These are phyloP conservation scores for Pampus argenteus DNA, from an alignment of 2,797 vertebrate genomes.

Conservation along the genomic window DNA sequence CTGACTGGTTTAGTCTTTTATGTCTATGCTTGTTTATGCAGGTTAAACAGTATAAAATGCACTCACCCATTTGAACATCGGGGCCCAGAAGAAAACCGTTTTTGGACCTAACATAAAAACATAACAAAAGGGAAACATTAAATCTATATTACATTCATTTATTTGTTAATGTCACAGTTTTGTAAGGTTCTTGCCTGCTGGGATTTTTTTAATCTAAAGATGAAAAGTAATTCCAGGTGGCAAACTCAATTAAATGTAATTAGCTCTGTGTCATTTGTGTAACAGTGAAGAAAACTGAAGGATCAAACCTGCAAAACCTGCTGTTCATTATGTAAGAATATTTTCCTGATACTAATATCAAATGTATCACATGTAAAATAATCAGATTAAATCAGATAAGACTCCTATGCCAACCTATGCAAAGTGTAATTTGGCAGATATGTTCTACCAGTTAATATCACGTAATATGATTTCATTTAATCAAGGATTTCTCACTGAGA, in stretches of 20 bases:
- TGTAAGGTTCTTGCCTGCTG: neutral
- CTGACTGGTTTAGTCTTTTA: neutral
- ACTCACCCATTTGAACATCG: constrained; percentile 98
- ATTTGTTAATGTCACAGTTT: neutral
- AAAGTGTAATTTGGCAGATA: neutral
- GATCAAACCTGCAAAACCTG: neutral
- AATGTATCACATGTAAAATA: neutral
- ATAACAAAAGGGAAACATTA: constrained; percentile 16
- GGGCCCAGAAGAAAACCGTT: constrained; percentile 99
- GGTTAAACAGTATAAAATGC: neutral
- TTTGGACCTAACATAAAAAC: constrained; percentile 88
- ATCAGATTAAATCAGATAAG: neutral
- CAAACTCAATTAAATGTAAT: too few species aligned
- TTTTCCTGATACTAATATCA: neutral
- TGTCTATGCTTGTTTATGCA: neutral
- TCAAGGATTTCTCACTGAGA: neutral
- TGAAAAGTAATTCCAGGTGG: neutral
- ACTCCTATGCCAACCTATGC: neutral
- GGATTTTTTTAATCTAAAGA: neutral
- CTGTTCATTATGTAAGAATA: neutral
- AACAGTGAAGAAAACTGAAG: neutral
- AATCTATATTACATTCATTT: neutral
- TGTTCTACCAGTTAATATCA: neutral
- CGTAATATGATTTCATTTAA: neutral
- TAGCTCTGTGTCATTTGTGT: neutral